A percentile compares a stretch with the other conserved stretches of the same genome.
These are phyloP conservation scores for Sminthurides aquaticus DNA, from an alignment of 2,888 invertebrate genomes.

Conservation along the genomic window DNA sequence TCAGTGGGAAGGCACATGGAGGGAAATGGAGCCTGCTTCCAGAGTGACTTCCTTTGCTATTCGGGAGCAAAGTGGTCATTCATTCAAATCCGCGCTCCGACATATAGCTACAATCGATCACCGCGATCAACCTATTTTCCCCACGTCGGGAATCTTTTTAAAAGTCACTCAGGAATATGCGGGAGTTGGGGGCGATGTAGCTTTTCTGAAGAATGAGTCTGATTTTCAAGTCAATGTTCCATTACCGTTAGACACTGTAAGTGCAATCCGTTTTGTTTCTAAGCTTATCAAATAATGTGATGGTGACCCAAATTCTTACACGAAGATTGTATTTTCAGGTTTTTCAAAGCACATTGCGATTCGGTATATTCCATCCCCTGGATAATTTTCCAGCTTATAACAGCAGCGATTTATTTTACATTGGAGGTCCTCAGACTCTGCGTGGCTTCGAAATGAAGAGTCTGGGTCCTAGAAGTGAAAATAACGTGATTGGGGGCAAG, in stretches of 20 bases:
- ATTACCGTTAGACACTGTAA: constrained; percentile 56
- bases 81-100: constrained; percentile 76
- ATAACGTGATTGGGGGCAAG: constrained; percentile 65
- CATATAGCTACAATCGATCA: constrained; percentile 72
- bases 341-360: constrained; percentile 61
- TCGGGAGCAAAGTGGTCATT: constrained; percentile 80
- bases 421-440: constrained; percentile 82
- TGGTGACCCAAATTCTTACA: neutral
- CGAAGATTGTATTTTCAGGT: too few species aligned
- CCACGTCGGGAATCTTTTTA: constrained; percentile 62
- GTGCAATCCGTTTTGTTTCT: constrained; percentile 44
- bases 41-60: constrained; percentile 73
- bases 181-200: constrained; percentile 84
- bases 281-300: neutral
- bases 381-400: constrained; percentile 49
- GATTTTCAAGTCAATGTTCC: constrained; percentile 64
- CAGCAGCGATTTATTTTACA: constrained; percentile 67
- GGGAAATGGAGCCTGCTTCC: constrained; percentile 66
- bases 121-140: constrained; percentile 73
- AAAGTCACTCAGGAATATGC: constrained; percentile 76
- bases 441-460: constrained; percentile 82
- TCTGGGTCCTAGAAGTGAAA: constrained; percentile 76
- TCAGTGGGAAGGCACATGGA: constrained; percentile 78
- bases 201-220: constrained; percentile 74
- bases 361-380: constrained; percentile 58